phyloP scores from a whole-genome alignment of 2,888 invertebrate genomes.

The Pachycephus smyrnensis region DNA sequence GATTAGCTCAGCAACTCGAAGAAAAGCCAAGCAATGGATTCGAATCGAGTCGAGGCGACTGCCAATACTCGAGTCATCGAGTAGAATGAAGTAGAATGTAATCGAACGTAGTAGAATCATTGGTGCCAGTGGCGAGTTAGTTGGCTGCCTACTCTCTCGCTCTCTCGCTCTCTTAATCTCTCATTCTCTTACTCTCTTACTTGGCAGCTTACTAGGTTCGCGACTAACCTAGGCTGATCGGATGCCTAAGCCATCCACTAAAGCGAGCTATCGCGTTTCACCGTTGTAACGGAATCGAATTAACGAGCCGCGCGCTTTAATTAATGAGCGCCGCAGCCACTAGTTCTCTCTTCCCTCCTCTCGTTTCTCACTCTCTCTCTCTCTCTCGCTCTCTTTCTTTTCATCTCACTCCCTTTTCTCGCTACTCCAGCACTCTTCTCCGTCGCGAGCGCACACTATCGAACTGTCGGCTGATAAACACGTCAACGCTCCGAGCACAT shows the following conservation, averaged over 20 bases:
- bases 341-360: constrained; percentile 1
- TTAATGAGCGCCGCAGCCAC: constrained; percentile 16
- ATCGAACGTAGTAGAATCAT: background rate
- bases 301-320: constrained; percentile 23
- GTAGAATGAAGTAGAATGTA: background rate
- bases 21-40: background rate
- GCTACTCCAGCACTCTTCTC: background rate
- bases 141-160: background rate
- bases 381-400: no score
- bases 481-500: constrained; percentile 29
- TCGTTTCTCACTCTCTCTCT: background rate
- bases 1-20: background rate
- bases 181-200: no score
- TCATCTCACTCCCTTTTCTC: background rate
- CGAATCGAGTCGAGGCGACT: constrained; percentile 12
- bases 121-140: background rate
- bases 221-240: background rate
- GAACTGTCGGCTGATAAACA: constrained; percentile 40
- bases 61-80: background rate
- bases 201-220: background rate
- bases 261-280: background rate
- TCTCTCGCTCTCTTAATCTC: no score
- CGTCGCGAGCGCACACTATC: constrained; percentile 3
- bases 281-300: constrained; percentile 20
- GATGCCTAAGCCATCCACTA: background rate